Evolutionary conservation across 2,888 invertebrate species (phyloP).

Genomic region (Hypomecis punctinalis): DNA sequence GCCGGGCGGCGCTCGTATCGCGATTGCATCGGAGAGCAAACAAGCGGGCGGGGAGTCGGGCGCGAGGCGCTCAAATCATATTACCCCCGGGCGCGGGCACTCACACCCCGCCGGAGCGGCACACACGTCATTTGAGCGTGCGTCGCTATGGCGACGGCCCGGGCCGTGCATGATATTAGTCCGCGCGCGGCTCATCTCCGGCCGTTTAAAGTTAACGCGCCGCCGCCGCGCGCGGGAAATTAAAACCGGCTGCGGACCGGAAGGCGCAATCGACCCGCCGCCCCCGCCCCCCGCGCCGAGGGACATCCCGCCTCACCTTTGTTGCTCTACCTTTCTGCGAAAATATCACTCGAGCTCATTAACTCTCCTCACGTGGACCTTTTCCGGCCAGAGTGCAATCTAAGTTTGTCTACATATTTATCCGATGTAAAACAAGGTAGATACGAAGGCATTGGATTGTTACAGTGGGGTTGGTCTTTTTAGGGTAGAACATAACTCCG

Average conservation of each 20-base stretch:
- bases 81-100: conserved; percentile 80
- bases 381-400: conserved; percentile 16
- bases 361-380: conserved; percentile 18
- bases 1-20: conserved; percentile 68
- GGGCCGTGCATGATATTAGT: conserved; percentile 85
- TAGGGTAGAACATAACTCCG: not conserved
- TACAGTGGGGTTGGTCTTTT: not conserved
- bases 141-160: conserved; percentile 89
- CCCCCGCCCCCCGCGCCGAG: conserved; percentile 39
- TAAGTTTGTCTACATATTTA: conserved; percentile 1
- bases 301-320: conserved; percentile 32
- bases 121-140: conserved; percentile 88
- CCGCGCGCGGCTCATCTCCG: conserved; percentile 83
- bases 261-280: conserved; percentile 70
- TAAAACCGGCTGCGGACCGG: conserved; percentile 82
- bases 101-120: conserved; percentile 57
- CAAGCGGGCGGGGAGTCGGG: conserved; percentile 81
- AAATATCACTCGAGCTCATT: conserved; percentile 31
- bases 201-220: conserved; percentile 81
- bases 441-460: not conserved
- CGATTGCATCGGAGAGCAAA: conserved; percentile 85
- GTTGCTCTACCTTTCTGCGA: conserved; percentile 29
- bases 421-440: not conserved
- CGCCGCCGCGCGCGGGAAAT: conserved; percentile 77
- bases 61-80: conserved; percentile 80